phyloP scores from a whole-genome alignment of 2,888 invertebrate genomes.

The Apamea crenata region DNA sequence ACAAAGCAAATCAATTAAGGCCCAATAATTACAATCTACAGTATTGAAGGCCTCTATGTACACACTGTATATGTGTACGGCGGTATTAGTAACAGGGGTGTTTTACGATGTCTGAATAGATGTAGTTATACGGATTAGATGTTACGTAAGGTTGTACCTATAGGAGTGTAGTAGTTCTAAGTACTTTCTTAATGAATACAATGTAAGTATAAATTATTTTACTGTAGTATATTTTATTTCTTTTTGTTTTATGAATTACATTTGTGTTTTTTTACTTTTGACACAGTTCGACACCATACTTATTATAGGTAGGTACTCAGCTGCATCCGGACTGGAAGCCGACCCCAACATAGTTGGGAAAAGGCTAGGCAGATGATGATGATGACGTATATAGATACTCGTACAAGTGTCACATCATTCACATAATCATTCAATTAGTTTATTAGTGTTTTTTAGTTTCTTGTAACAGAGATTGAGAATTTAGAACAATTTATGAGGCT shows the following conservation, averaged over 20 bases:
- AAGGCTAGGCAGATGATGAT: too few species aligned
- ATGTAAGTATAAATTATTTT: neutral
- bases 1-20: constrained; percentile 89
- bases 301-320: neutral
- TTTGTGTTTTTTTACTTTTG: neutral
- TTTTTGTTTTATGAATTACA: neutral
- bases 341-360: too few species aligned
- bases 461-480: too few species aligned
- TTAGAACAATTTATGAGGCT: too few species aligned
- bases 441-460: neutral
- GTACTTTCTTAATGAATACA: neutral
- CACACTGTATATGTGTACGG: constrained; percentile 47
- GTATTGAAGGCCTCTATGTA: constrained; percentile 69
- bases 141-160: neutral
- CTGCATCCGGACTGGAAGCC: too few species aligned
- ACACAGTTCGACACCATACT: neutral
- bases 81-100: constrained; percentile 50
- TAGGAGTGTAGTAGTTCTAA: neutral
- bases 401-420: neutral
- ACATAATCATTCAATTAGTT: neutral
- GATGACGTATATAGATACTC: too few species aligned
- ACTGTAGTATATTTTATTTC: neutral
- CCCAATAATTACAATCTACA: constrained; percentile 81
- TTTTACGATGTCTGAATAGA: constrained; percentile 42
- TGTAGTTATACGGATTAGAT: constrained; percentile 15